These are phyloP conservation scores for Ibidorhyncha struthersii DNA, from an alignment of 2,113 vertebrate genomes.

Conservation along the genomic window DNA sequence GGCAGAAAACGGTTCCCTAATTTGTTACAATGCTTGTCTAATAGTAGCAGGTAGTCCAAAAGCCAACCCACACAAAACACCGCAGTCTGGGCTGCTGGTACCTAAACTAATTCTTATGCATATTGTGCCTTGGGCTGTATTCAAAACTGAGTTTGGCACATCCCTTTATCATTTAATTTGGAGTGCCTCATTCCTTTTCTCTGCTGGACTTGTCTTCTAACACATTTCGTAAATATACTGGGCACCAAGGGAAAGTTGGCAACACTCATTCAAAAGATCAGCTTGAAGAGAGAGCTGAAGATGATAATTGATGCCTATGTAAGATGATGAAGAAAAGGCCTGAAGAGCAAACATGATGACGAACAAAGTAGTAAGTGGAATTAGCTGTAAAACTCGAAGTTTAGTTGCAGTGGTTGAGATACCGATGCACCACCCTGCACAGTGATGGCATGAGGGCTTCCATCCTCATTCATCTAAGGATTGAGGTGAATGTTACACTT, in stretches of 20 bases:
- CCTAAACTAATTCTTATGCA: background rate
- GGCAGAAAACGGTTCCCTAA: background rate
- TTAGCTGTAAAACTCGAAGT: background rate
- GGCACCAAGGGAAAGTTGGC: background rate
- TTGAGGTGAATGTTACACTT: background rate
- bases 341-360: background rate
- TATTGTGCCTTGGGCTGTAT: background rate
- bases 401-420: background rate
- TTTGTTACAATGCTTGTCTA: background rate
- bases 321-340: background rate
- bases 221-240: background rate
- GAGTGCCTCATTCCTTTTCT: background rate
- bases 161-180: background rate
- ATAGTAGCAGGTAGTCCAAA: background rate
- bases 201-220: background rate
- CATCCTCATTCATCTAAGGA: background rate
- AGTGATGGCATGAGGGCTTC: background rate
- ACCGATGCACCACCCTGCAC: background rate
- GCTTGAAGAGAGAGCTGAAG: background rate
- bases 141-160: background rate
- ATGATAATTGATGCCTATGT: background rate
- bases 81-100: background rate
- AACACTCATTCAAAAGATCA: background rate
- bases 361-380: background rate
- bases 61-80: background rate